Evolutionary conservation across 1,140 invertebrate species (phyloP).

Genomic region (Caerostris darwini): DNA sequence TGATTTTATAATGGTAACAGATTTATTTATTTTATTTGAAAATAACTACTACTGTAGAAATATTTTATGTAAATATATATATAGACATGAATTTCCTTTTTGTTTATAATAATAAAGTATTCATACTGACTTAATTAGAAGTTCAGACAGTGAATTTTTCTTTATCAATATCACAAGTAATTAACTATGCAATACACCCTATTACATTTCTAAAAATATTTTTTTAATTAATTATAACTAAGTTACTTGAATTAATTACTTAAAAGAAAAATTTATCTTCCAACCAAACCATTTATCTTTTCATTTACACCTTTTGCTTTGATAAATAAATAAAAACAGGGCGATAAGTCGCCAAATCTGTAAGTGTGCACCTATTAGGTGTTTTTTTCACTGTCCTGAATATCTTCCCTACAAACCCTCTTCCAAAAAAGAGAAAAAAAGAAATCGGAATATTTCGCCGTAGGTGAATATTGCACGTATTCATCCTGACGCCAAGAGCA

Average conservation of each 20-base stretch:
- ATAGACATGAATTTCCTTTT: too few relatives aligned
- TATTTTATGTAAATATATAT: too few relatives aligned
- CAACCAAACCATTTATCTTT: background rate
- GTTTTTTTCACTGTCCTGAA: slow-evolving; percentile 44
- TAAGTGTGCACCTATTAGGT: background rate
- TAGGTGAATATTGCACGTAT: background rate
- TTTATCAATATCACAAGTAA: too few relatives aligned
- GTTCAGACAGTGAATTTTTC: too few relatives aligned
- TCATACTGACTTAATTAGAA: too few relatives aligned
- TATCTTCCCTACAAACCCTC: background rate
- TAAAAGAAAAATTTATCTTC: background rate
- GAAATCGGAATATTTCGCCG: slow-evolving; percentile 26
- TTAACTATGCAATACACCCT: too few relatives aligned
- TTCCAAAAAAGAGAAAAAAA: background rate
- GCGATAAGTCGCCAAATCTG: slow-evolving; percentile 47
- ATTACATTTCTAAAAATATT: too few relatives aligned
- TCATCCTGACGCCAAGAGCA: slow-evolving; percentile 27
- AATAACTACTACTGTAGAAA: too few relatives aligned
- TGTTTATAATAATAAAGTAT: too few relatives aligned
- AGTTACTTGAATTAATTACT: background rate
- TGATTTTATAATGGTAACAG: too few relatives aligned
- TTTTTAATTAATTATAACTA: too few relatives aligned
- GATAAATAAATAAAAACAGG: background rate
- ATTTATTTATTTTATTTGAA: too few relatives aligned
- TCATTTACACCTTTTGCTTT: background rate